A percentile compares a stretch with the other conserved stretches of the same genome.
These are phyloP conservation scores for Camptogramma bilineatum DNA, from an alignment of 2,888 invertebrate genomes.

Conservation along the genomic window DNA sequence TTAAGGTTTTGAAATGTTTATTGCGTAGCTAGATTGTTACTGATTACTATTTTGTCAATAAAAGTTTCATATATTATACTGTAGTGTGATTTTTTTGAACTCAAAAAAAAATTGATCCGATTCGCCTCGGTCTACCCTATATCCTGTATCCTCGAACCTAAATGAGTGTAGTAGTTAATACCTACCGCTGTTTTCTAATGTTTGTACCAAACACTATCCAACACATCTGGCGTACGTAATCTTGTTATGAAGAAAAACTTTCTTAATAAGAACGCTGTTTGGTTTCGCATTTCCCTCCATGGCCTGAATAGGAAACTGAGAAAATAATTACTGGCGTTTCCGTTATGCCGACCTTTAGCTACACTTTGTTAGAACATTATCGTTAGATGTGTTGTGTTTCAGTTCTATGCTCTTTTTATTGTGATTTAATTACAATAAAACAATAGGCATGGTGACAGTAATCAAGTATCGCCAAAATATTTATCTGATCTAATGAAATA, in stretches of 20 bases:
- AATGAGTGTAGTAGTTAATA: background rate
- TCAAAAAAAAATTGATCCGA: too few relatives aligned
- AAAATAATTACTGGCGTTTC: conserved; percentile 39
- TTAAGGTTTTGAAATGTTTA: too few relatives aligned
- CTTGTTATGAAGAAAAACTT: conserved; percentile 84
- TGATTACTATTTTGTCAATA: too few relatives aligned
- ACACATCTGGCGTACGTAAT: conserved; percentile 83
- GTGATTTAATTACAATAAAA: background rate
- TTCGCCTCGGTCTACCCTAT: too few relatives aligned
- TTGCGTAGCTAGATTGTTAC: too few relatives aligned
- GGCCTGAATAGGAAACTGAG: conserved; percentile 56
- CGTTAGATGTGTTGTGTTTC: conserved; percentile 27
- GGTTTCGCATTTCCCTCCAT: conserved; percentile 65
- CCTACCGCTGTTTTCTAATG: conserved; percentile 53
- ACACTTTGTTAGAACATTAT: conserved; percentile 22
- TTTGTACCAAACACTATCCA: conserved; percentile 70
- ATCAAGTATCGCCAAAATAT: too few relatives aligned
- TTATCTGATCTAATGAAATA: too few relatives aligned
- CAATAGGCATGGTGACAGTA: too few relatives aligned
- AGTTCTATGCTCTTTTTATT: conserved; percentile 21
- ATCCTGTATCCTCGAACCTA: background rate
- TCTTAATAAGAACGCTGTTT: conserved; percentile 81
- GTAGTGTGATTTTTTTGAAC: too few relatives aligned
- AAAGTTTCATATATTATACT: too few relatives aligned
- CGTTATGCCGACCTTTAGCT: conserved; percentile 28